Conservation (phyloP, 2,888 invertebrate species). For the Gasteruption jaculator region DNA sequence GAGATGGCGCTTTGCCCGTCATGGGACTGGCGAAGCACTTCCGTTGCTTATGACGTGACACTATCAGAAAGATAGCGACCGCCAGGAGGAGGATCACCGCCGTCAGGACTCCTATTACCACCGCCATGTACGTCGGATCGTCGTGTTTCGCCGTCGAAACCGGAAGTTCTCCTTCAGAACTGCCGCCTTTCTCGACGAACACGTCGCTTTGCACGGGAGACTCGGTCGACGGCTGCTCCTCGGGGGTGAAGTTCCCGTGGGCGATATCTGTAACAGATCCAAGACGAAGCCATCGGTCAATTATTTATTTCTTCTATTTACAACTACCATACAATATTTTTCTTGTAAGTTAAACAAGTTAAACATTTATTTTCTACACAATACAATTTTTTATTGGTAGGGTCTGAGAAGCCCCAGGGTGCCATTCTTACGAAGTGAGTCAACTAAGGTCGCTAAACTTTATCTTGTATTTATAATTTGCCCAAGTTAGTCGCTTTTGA, state of each 20-base stretch:
- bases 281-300: too few relatives aligned
- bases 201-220: conserved; percentile 55
- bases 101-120: conserved; percentile 72
- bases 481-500: too few relatives aligned
- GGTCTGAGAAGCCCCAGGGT: too few relatives aligned
- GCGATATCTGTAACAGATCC: conserved; percentile 57
- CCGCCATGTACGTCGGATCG: conserved; percentile 71
- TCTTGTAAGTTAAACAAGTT: too few relatives aligned
- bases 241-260: conserved; percentile 71
- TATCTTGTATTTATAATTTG: too few relatives aligned
- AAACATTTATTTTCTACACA: too few relatives aligned
- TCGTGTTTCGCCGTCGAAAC: conserved; percentile 66
- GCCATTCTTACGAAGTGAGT: too few relatives aligned
- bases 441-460: too few relatives aligned
- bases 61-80: conserved; percentile 68
- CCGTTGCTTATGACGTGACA: conserved; percentile 66
- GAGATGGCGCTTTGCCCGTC: conserved; percentile 57
- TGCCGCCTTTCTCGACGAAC: conserved; percentile 50
- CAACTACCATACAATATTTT: too few relatives aligned
- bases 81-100: conserved; percentile 70
- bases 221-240: conserved; percentile 58
- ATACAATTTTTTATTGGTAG: too few relatives aligned
- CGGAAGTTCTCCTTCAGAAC: conserved; percentile 55
- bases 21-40: conserved; percentile 72
- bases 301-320: too few relatives aligned